Conservation (phyloP, 1,140 invertebrate species). For the Hormaphis cornu region DNA sequence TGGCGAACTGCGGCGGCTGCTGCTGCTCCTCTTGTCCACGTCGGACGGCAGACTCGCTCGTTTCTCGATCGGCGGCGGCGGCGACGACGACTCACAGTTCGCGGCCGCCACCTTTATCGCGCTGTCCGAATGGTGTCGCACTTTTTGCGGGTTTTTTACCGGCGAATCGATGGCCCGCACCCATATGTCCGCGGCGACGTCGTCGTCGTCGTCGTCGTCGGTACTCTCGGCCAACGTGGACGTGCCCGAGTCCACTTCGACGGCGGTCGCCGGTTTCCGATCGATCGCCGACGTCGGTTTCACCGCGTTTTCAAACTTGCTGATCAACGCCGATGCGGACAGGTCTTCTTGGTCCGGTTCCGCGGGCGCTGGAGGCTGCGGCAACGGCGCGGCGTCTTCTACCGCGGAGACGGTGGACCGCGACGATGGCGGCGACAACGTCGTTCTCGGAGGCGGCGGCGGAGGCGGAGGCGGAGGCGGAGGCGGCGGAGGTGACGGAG, state of each 20-base stretch:
- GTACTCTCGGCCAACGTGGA: constrained; percentile 16
- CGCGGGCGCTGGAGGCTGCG: not conserved
- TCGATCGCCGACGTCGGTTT: not conserved
- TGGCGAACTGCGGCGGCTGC: not conserved
- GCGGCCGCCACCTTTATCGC: not conserved
- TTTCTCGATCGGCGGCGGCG: not conserved
- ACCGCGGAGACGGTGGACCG: not conserved
- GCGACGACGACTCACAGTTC: not conserved
- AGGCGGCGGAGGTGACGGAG: not conserved
- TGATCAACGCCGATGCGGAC: constrained; percentile 2
- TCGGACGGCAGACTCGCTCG: not conserved
- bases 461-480: not conserved
- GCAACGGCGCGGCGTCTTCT: not conserved
- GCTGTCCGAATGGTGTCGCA: constrained; percentile 20
- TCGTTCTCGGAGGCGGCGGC: not conserved
- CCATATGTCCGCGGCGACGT: constrained; percentile 39
- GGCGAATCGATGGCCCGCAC: constrained; percentile 39
- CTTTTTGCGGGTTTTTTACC: constrained; percentile 28
- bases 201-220: constrained; percentile 34
- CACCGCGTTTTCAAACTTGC: constrained; percentile 18
- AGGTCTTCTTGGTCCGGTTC: constrained; percentile 1
- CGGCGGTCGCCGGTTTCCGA: not conserved
- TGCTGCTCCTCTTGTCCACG: not conserved
- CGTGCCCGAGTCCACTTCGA: constrained; percentile 5
- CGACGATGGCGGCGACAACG: not conserved